Evolutionary conservation across 2,113 vertebrate species (phyloP), one percentile per base, ranked within the genome.

Genomic region (Rhegmatorhina hoffmannsi): DNA sequence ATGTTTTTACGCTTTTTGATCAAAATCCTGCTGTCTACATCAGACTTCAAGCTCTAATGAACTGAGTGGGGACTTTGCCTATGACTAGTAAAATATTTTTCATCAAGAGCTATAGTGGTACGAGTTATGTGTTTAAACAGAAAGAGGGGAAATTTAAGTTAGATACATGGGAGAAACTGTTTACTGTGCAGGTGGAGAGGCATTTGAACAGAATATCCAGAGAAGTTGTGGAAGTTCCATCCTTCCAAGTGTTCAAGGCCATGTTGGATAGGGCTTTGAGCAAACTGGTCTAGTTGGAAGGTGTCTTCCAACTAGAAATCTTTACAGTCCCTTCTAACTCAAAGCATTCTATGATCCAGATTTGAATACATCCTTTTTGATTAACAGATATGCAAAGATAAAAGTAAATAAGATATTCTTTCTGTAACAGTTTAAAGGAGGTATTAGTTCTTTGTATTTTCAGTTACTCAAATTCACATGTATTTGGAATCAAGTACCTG

Each of bases 401-500:
- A 73, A 40, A 60, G 5, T 33, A n/a, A 50, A 20, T 28, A 69
- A 66, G 2, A 2, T 20, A 34, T n/a, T 36, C 9, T 18, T 55
- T 77, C 81, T 87, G 5, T 60, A 68, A 29, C 7, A 64, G 4
- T 31, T 20, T 49, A 40, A 25, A 46, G 17, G 43, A 78, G 10
- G 9, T 34, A 63, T 0, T 33, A 24, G 9, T 31, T 87, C 29
- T 64, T 47, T 49, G 5, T 52, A 3, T n/a, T 78, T 84, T 84
- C 1, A 1, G 4, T 38, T 46, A 21, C 7, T 85, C 2, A 19
- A 1, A 74, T 82, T 81, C 49, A 40, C 2, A 3, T 44, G 4
- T 36, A 47, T 40, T 72, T 87, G n/a, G 8, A 62, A 52, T 24
- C 7, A 38, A 6, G 8, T 23, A 7, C 1, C 7, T 68, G 10